A percentile compares a stretch with the other conserved stretches of the same genome.
Evolutionary conservation across 2,113 vertebrate species (phyloP).

Genomic region (Opisthocomus hoazin): DNA sequence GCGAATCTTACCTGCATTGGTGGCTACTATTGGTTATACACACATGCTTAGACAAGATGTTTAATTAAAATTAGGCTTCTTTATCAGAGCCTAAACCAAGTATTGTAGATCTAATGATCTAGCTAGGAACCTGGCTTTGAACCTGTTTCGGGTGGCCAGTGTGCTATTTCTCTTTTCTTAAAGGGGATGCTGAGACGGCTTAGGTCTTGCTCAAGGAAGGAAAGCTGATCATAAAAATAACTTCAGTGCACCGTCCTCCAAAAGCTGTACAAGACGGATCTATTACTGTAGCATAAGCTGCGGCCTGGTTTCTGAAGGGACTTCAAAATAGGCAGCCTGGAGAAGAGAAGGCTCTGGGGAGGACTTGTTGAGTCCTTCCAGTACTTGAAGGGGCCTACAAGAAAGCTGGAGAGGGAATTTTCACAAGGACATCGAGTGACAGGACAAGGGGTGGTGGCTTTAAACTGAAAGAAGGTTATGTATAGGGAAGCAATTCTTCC

Average conservation of each 20-base stretch:
- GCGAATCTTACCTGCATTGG: fast-evolving
- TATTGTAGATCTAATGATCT: background rate
- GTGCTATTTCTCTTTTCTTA: background rate
- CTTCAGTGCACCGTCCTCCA: background rate
- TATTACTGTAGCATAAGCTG: fast-evolving
- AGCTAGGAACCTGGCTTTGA: background rate
- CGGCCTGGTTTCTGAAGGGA: background rate
- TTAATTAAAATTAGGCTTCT: background rate
- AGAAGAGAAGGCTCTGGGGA: too few species aligned
- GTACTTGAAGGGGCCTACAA: too few species aligned
- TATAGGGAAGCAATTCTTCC: too few species aligned
- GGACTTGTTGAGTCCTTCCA: too few species aligned
- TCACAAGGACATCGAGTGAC: too few species aligned
- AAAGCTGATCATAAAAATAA: background rate
- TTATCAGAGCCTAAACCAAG: background rate
- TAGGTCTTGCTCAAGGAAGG: background rate
- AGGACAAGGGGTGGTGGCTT: too few species aligned
- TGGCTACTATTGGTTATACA: background rate
- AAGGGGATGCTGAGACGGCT: too few species aligned
- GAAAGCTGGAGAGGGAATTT: too few species aligned
- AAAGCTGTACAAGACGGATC: background rate
- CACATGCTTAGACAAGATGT: background rate
- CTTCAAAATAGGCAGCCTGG: background rate
- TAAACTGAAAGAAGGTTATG: too few species aligned
- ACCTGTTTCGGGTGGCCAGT: background rate